Base-by-base conservation (phyloP, 2,797 vertebrate genomes). In the Argya squamiceps region DNA sequence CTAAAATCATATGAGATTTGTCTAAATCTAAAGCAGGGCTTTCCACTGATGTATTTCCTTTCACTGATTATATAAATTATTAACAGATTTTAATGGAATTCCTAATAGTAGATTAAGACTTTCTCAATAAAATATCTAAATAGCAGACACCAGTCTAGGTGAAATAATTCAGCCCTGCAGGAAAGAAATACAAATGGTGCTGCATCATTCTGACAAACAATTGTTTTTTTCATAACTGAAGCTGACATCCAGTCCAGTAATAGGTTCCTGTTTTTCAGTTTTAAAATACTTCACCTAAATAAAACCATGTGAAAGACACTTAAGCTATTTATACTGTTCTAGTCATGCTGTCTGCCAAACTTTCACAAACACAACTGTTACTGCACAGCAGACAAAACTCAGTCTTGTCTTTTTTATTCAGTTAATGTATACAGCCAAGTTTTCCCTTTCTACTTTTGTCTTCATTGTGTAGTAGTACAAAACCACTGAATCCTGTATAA, bases 191-290 rank as follows among this genome's bases (percentile, higher is more conserved):
- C 4, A 93, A 96, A 81, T 36, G 34, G 11, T 69, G 34, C 41
- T 82, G 39, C 88, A 93, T 85, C 32, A 70, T 71, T 93, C 43
- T 71, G 43, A 93, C 63, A 82, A 89, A 92, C 24, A 79, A 70
- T 89, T 70, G 39, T 9, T 84, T 69, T 93, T 70, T 69, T 56
- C 55, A n/a, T 93, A 95, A 92, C 53, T 86, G 52, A 84, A 94
- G 50, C 30, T 91, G 92, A 87, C 82, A 62, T 23, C 16, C 37
- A 70, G 36, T 91, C 34, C 79, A 55, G 32, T 89, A 92, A 94
- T 67, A 93, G 32, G 56, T 96, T 95, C 92, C 91, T 95, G 88
- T 23, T 94, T 96, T 94, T 74, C 70, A 77, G 36, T 68, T 95
- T 85, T 75, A 75, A 92, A 94, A 89, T 58, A 68, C 30, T 90